Evolutionary conservation across 1,140 invertebrate species (phyloP).

Genomic region (Lepidurus apus): DNA sequence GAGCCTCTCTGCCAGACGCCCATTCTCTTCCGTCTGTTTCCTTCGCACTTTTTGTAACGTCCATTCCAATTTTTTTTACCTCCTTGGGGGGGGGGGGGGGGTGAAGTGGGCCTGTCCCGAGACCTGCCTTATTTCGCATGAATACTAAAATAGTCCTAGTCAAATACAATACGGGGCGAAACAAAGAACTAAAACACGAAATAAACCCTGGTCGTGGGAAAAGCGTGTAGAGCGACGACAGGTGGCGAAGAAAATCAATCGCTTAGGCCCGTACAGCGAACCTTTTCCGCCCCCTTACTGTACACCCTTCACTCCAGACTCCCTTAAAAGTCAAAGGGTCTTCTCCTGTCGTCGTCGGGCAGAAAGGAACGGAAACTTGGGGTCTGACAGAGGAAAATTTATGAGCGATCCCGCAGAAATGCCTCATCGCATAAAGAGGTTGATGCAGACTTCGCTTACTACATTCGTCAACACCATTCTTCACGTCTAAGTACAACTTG

Average conservation of each 20-base stretch:
- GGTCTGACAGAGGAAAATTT: background rate
- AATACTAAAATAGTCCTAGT: too few species aligned
- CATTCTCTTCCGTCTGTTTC: too few species aligned
- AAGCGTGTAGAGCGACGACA: background rate
- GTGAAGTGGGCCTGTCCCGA: too few species aligned
- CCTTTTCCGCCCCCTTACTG: background rate
- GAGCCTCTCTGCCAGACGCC: too few species aligned
- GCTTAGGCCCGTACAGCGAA: background rate
- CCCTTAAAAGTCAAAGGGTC: background rate
- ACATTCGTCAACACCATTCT: constrained; percentile 15
- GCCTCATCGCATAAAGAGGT: background rate
- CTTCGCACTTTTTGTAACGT: too few species aligned
- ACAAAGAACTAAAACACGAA: too few species aligned
- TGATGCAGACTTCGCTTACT: constrained; percentile 14
- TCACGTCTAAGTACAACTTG: background rate
- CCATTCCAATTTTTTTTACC: too few species aligned
- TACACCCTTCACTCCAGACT: too few species aligned
- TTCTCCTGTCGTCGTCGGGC: background rate
- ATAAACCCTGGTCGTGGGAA: background rate
- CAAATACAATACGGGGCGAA: too few species aligned
- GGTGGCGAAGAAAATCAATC: background rate
- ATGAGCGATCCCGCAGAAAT: background rate
- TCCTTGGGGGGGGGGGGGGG: too few species aligned
- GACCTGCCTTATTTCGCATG: too few species aligned
- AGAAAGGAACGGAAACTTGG: background rate